These are phyloP conservation scores for Linnaemya vulpina DNA, from an alignment of 2,888 invertebrate species.

Conservation along the genomic window DNA sequence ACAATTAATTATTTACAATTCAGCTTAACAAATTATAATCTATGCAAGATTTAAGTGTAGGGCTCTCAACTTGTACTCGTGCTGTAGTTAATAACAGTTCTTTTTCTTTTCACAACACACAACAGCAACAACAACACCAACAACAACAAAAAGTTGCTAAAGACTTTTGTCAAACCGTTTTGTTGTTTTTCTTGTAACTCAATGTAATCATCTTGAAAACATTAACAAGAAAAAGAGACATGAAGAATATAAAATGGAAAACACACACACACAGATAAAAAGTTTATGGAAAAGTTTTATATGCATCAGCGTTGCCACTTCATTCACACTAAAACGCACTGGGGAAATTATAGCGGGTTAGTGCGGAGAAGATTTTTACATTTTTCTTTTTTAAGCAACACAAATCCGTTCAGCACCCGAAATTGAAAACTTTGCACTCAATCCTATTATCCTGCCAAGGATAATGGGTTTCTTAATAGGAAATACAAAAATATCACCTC, in stretches of 20 bases:
- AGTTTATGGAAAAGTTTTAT: neutral
- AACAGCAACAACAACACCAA: no score
- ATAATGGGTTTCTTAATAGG: no score
- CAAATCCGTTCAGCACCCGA: no score
- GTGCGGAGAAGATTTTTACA: no score
- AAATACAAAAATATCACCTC: no score
- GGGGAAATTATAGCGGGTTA: no score
- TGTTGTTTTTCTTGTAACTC: neutral
- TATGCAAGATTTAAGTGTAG: neutral
- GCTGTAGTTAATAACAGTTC: no score
- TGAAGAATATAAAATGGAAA: no score
- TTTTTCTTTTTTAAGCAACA: no score
- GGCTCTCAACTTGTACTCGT: neutral
- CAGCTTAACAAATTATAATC: constrained; percentile 23
- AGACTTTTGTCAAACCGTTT: neutral
- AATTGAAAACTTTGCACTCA: no score
- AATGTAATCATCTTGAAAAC: neutral
- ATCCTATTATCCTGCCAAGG: no score
- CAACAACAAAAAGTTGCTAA: neutral
- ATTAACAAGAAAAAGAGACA: constrained; percentile 21
- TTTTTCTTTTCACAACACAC: no score
- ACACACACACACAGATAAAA: neutral
- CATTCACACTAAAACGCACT: neutral
- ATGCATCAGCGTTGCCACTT: neutral
- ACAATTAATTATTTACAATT: constrained; percentile 27